phyloP scores from a whole-genome alignment of 2,113 vertebrate species.

The Dipodomys spectabilis region DNA sequence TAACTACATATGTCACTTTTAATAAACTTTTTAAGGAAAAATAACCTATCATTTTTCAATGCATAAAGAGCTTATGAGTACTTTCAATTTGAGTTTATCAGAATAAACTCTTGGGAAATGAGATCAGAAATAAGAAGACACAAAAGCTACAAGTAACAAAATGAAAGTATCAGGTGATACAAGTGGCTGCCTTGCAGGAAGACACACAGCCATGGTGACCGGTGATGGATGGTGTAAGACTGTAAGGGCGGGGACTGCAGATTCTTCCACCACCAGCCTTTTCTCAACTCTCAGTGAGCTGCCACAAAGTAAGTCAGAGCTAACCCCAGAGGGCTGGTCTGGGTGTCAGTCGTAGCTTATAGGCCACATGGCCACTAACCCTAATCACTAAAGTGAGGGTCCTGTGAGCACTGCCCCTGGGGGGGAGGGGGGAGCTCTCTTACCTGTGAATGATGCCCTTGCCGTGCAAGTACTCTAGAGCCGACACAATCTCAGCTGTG shows the following conservation, averaged over 20 bases:
- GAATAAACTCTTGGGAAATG: background rate
- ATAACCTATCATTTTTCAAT: background rate
- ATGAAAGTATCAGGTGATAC: background rate
- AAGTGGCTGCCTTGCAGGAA: background rate
- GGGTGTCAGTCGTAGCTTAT: background rate
- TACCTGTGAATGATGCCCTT: constrained; percentile 99
- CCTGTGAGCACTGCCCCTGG: background rate
- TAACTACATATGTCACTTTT: background rate
- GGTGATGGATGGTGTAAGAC: background rate
- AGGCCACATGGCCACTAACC: background rate
- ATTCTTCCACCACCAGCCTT: background rate
- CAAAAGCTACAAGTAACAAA: background rate
- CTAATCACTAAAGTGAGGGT: background rate
- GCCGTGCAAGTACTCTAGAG: constrained; percentile 96
- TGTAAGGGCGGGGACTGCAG: background rate
- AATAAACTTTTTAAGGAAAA: background rate
- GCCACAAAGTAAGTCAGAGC: background rate
- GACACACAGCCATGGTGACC: background rate
- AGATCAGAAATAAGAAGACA: background rate
- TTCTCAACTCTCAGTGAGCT: background rate
- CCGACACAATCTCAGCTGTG: constrained; percentile 97
- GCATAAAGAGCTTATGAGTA: background rate
- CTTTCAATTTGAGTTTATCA: constrained; percentile 5
- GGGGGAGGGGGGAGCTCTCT: background rate
- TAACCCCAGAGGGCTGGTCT: background rate